These are phyloP conservation scores for Gymnopithys bicolor DNA, from an alignment of 2,797 vertebrate species.

Conservation along the genomic window DNA sequence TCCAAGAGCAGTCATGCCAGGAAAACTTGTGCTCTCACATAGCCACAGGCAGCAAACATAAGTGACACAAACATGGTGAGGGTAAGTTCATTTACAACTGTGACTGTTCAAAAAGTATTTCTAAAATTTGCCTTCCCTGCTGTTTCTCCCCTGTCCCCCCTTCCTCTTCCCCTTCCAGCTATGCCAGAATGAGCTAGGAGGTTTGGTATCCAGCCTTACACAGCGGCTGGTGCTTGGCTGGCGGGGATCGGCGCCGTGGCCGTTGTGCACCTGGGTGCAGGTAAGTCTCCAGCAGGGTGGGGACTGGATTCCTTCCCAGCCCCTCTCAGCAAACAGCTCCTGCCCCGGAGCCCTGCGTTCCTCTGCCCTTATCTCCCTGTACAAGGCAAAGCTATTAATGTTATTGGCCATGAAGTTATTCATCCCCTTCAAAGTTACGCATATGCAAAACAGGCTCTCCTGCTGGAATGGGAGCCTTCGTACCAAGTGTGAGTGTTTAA, in stretches of 20 bases:
- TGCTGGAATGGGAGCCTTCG: slow-evolving; percentile 4
- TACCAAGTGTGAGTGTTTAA: not conserved
- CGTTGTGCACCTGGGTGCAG: slow-evolving; percentile 16
- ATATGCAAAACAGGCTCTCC: slow-evolving; percentile 37
- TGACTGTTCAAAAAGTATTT: slow-evolving; percentile 46
- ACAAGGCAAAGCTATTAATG: slow-evolving; percentile 60
- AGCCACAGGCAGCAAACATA: slow-evolving; percentile 27
- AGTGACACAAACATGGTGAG: slow-evolving; percentile 54
- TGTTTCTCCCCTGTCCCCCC: not conserved
- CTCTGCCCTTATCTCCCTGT: slow-evolving; percentile 61
- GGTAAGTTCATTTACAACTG: slow-evolving; percentile 56
- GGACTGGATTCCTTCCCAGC: slow-evolving; percentile 62
- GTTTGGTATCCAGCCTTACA: slow-evolving; percentile 8
- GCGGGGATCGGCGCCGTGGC: not conserved
- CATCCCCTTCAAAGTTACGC: slow-evolving; percentile 43
- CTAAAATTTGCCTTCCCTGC: slow-evolving; percentile 55
- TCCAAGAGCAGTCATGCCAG: slow-evolving; percentile 38
- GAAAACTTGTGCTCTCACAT: slow-evolving; percentile 55
- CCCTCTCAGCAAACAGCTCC: slow-evolving; percentile 64
- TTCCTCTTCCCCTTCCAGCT: slow-evolving; percentile 23
- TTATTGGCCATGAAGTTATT: slow-evolving; percentile 72
- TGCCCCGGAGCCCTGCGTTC: slow-evolving; percentile 64
- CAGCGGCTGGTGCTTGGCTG: not conserved
- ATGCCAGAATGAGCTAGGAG: not conserved
- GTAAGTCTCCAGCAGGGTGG: slow-evolving; percentile 49